phyloP scores from a whole-genome alignment of 2,797 vertebrate species.

The Synaphobranchus kaupii region DNA sequence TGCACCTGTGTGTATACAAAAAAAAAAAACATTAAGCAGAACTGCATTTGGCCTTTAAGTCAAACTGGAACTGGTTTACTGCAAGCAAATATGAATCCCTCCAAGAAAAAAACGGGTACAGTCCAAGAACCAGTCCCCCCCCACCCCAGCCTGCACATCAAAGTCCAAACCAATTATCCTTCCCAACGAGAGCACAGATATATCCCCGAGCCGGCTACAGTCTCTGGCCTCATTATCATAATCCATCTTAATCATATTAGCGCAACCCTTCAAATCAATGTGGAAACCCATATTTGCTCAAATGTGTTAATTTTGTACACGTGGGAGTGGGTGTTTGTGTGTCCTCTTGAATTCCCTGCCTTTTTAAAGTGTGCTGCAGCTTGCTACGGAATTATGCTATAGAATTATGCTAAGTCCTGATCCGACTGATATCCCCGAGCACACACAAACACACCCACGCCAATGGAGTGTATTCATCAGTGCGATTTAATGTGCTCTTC shows the following conservation, averaged over 20 bases:
- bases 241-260: constrained; percentile 77
- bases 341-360: constrained; percentile 28
- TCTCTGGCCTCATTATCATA: constrained; percentile 70
- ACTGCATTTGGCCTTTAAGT: constrained; percentile 23
- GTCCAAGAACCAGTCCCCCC: constrained; percentile 46
- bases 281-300: constrained; percentile 14
- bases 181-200: constrained; percentile 66
- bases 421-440: no score
- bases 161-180: constrained; percentile 74
- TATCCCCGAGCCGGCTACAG: constrained; percentile 60
- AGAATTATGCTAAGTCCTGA: no score
- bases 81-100: constrained; percentile 52
- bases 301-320: constrained; percentile 23
- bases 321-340: constrained; percentile 37
- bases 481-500: no score
- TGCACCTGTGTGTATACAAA: neutral
- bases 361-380: no score
- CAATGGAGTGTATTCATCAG: no score
- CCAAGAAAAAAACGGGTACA: constrained; percentile 61
- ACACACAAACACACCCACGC: no score
- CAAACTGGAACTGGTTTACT: constrained; percentile 39
- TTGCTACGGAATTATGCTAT: no score
- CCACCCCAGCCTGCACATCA: constrained; percentile 63
- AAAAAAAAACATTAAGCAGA: constrained; percentile 13
- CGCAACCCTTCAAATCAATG: constrained; percentile 55